Evolutionary conservation across 1,140 invertebrate species (phyloP), one percentile per base, ranked within the genome.

Genomic region (Heliconius hewitsoni): DNA sequence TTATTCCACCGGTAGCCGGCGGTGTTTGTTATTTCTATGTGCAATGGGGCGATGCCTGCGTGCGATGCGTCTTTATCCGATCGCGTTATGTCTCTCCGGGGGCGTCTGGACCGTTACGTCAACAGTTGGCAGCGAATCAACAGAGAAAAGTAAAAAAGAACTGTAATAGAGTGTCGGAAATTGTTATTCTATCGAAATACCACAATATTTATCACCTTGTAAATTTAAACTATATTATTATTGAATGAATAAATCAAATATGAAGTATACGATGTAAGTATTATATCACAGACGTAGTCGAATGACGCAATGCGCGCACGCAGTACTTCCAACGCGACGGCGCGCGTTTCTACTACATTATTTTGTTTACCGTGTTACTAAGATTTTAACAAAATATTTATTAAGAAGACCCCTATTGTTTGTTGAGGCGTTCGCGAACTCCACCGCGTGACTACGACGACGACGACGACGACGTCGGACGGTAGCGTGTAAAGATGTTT

Each of bases 1-100:
- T 91, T 93, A 94, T 93, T 92, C 92, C 91, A 87, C 91, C 93
- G 92, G 92, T 90, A 85, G 85, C 91, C 92, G 92, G 91, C 83
- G 91, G 93, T 93, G 85, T 85, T 93, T 94, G 93, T 94, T 94
- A 93, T 93, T 77, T 88, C 82, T 93, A 87, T 89, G 85, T 91
- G 91, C 91, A 91, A 90, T 91, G 88, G 87, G 83, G 83, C 87
- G 86, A 83, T 81, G 89, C 84, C 89, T 81, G 94, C 85, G 89
- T 87, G 89, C 86, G 80, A 74, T 86, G 86, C 83, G 82, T 84
- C 86, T 82, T 82, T 83, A 80, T 83, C 75, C 76, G 78, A 78
- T 80, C 83, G 81, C 52, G 78, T 84, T 72, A 81, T 83, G 80
- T 72, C 83, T 85, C 84, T 81, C 84, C 83, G 60, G 74, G 85